Percentiles rank a stretch among this genome's conserved stretches.
Evolutionary conservation across 2,797 vertebrate genomes (phyloP).

Genomic region (Argentina silus): DNA sequence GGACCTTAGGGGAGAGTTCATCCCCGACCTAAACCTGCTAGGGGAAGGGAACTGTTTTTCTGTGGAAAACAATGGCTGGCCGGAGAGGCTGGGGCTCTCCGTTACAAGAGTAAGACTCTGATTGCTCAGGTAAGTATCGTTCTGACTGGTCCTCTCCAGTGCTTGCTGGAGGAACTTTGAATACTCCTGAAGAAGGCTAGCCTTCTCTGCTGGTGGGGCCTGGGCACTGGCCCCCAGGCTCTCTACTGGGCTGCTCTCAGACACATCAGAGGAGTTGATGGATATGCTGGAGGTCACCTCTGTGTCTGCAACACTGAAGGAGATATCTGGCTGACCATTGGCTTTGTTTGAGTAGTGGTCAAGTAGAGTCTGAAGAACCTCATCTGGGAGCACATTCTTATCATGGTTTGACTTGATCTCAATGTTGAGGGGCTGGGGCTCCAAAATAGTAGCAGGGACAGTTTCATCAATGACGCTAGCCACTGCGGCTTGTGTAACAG

Average conservation of each 20-base stretch:
- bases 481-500: conserved; percentile 90
- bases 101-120: conserved; percentile 96
- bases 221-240: conserved; percentile 82
- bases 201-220: conserved; percentile 91
- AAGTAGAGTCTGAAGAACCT: conserved; percentile 96
- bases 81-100: conserved; percentile 90
- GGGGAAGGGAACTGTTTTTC: conserved; percentile 95
- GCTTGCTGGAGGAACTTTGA: conserved; percentile 99
- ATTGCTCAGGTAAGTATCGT: conserved; percentile 98
- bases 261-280: conserved; percentile 94
- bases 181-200: conserved; percentile 98
- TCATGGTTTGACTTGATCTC: conserved; percentile 93
- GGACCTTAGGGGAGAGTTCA: conserved; percentile 94
- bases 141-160: conserved; percentile 99
- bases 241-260: conserved; percentile 87
- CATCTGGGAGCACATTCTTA: conserved; percentile 95
- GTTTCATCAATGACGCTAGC: conserved; percentile 92
- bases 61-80: conserved; percentile 92
- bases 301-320: conserved; percentile 93
- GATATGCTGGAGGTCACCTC: conserved; percentile 99
- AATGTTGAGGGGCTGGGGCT: conserved; percentile 87
- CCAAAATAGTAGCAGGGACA: conserved; percentile 89
- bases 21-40: conserved; percentile 92
- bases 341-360: conserved; percentile 98
- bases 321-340: conserved; percentile 96